Base-by-base conservation (phyloP, 2,888 invertebrate species). In the Xestia xanthographa region DNA sequence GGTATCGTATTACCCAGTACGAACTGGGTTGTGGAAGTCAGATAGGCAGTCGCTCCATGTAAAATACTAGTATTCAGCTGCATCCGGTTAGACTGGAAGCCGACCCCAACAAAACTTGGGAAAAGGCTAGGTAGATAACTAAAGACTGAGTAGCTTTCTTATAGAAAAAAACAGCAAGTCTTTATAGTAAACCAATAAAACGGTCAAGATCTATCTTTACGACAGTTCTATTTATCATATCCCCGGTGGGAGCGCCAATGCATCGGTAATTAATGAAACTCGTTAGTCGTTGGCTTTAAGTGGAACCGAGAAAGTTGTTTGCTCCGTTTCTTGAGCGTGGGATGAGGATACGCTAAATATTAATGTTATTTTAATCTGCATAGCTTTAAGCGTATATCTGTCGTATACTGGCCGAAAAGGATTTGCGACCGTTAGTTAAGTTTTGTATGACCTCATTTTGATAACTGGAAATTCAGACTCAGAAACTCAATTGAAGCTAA, bases 241-340 rank as follows among this genome's bases (percentile, higher is more conserved):
- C 62, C 70, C 75, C 56, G 34, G 75, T 77, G 77, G 80, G 70
- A 70, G 77, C 75, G 71, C 60, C 66, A 75, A 74, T 77, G 75
- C 86, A 82, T 86, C 70, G 67, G 80, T 82, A 87, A 87, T 88
- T 80, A 87, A 86, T 82, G 65, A 79, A 88, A 84, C 84, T 74
- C 69, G 80, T 87, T 75, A 68, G 67, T 68, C 5, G 66, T 48
- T 62, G 41, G 69, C 60, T 75, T 20, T 66, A 71, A 74, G 71
- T 82, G 69, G 66, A 58, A 70, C 72, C 38, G 81, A 85, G 87
- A 87, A 87, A 87, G 87, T 87, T 85, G 87, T 86, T 87, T 82
- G 87, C 81, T 80, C 88, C 72, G 88, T 85, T 77, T 88, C 85
- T 72, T 45, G 45, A 34, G 85, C 88, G 87, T 88, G 87, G 87